These are phyloP conservation scores for Martes flavigula DNA, from an alignment of 2,797 vertebrate species.

Conservation along the genomic window DNA sequence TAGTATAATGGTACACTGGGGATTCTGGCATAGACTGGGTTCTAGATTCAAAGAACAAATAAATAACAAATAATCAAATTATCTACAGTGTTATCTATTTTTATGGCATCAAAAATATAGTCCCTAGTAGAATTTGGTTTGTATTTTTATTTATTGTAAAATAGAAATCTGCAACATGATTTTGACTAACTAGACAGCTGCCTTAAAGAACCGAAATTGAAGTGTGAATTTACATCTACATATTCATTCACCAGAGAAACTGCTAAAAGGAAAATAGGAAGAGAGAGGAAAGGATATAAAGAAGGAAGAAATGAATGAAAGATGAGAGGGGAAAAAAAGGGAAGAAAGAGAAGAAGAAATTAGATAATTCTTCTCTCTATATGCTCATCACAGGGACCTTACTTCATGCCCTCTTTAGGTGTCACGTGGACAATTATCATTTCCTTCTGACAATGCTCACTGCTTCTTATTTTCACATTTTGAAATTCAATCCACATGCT, in stretches of 20 bases:
- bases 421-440: background rate
- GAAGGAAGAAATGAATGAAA: background rate
- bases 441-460: background rate
- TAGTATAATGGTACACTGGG: background rate
- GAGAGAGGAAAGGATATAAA: background rate
- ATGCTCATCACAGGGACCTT: background rate
- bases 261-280: background rate
- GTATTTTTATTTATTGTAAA: constrained; percentile 9
- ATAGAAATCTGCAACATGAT: background rate
- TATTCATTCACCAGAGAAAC: background rate
- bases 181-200: background rate
- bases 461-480: background rate
- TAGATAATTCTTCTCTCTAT: background rate
- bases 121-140: background rate
- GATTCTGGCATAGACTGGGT: background rate
- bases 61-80: background rate
- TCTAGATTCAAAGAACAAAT: background rate
- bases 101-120: background rate
- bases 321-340: too few relatives aligned
- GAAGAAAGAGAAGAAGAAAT: background rate
- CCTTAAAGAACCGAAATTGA: background rate
- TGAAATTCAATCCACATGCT: background rate
- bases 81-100: background rate
- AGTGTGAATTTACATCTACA: constrained; percentile 4
- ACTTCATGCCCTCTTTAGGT: background rate